These are phyloP conservation scores for Melitaea cinxia DNA, from an alignment of 1,140 invertebrate species.

Conservation along the genomic window DNA sequence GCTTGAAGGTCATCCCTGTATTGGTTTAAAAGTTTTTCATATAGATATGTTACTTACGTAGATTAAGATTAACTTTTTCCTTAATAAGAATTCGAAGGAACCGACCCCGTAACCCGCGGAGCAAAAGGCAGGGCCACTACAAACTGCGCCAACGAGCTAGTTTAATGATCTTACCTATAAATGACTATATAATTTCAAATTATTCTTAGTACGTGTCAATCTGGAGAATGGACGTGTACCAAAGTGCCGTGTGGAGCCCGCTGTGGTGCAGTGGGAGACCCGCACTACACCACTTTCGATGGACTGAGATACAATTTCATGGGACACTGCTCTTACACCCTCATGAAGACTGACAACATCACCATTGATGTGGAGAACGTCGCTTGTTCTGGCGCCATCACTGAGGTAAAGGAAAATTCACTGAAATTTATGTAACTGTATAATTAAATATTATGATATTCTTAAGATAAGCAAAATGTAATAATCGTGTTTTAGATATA, in stretches of 20 bases:
- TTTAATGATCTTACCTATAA: background rate
- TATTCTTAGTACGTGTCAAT: conserved; percentile 83
- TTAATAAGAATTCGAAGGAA: too few species aligned
- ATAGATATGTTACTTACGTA: too few species aligned
- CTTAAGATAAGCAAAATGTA: too few species aligned
- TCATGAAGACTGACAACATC: conserved; percentile 86
- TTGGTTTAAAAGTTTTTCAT: too few species aligned
- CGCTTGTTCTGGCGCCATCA: conserved; percentile 89
- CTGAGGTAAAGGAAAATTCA: conserved; percentile 79
- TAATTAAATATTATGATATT: too few species aligned
- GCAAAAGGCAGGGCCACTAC: too few species aligned
- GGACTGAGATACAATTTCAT: conserved; percentile 93
- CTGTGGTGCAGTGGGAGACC: conserved; percentile 92
- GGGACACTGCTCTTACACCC: conserved; percentile 93
- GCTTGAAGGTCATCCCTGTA: too few species aligned
- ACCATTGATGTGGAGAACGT: conserved; percentile 92
- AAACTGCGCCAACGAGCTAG: too few species aligned
- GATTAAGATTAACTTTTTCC: too few species aligned
- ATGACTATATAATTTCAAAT: background rate
- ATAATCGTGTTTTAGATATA: too few species aligned
- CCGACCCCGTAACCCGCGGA: too few species aligned
- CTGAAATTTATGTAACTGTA: too few species aligned
- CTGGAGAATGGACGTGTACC: conserved; percentile 91
- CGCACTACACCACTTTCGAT: conserved; percentile 95
- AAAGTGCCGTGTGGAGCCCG: conserved; percentile 87